phyloP scores from a whole-genome alignment of 1,140 invertebrate species.

The Heliconius congener region DNA sequence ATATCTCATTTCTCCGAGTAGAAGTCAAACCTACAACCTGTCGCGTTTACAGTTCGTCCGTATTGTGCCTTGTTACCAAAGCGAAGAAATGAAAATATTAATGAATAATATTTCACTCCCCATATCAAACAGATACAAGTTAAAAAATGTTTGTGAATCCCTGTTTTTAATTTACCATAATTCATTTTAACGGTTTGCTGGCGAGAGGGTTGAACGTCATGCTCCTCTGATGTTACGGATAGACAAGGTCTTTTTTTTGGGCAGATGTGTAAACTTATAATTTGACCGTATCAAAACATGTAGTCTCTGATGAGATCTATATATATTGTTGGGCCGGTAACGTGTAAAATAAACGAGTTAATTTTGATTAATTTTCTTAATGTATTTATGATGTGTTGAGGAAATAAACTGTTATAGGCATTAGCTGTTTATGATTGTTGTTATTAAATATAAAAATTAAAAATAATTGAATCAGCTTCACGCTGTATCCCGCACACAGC shows the following conservation, averaged over 20 bases:
- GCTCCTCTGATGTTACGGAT: constrained; percentile 67
- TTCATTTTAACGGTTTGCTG: constrained; percentile 77
- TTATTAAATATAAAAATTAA: too few species aligned
- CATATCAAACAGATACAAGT: neutral
- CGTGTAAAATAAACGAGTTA: constrained; percentile 34
- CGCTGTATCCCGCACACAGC: too few species aligned
- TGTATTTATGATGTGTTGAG: constrained; percentile 28
- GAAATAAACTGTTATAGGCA: neutral
- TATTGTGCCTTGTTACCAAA: too few species aligned
- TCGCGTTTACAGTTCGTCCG: too few species aligned
- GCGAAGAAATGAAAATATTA: too few species aligned
- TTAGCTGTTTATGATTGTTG: neutral
- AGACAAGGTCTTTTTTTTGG: constrained; percentile 66
- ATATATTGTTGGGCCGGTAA: neutral
- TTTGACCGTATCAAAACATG: constrained; percentile 77
- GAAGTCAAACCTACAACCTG: too few species aligned
- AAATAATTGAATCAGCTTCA: too few species aligned
- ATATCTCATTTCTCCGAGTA: too few species aligned
- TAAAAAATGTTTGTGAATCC: constrained; percentile 51
- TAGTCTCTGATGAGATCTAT: constrained; percentile 37
- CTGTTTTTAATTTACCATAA: constrained; percentile 59
- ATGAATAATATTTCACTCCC: too few species aligned
- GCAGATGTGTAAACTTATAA: constrained; percentile 72
- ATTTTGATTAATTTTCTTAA: constrained; percentile 27
- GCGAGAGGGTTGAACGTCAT: constrained; percentile 76